phyloP scores from a whole-genome alignment of 2,888 invertebrate species.

The Drosophila hamatofila region DNA sequence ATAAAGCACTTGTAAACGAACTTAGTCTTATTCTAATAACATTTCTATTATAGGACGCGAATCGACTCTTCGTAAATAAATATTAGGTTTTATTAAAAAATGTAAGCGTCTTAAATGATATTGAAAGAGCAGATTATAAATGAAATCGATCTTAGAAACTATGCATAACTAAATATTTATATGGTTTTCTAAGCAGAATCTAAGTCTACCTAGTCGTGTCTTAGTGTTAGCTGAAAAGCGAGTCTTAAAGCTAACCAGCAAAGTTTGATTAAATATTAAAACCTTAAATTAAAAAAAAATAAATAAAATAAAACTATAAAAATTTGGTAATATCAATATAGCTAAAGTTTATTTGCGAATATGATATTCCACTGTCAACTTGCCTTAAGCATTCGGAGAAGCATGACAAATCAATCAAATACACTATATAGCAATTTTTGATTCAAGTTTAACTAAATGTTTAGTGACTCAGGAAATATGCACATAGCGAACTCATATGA shows the following conservation, averaged over 20 bases:
- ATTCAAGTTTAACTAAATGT: background rate
- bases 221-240: background rate
- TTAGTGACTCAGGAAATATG: slow-evolving; percentile 13
- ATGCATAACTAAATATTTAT: background rate
- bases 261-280: too few species aligned
- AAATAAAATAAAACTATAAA: too few species aligned
- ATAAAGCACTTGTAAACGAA: too few species aligned
- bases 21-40: too few species aligned
- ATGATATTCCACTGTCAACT: background rate
- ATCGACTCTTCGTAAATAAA: too few species aligned
- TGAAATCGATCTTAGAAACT: background rate
- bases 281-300: too few species aligned
- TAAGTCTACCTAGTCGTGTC: background rate
- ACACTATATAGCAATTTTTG: background rate
- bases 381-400: background rate
- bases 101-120: background rate
- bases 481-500: background rate
- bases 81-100: too few species aligned
- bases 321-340: too few species aligned
- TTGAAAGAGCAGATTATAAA: too few species aligned
- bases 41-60: too few species aligned
- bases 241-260: background rate
- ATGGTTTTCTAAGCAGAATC: background rate
- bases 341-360: too few species aligned
- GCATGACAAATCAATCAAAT: background rate